phyloP scores from a whole-genome alignment of 2,113 vertebrate genomes.

The Quiscalus mexicanus region DNA sequence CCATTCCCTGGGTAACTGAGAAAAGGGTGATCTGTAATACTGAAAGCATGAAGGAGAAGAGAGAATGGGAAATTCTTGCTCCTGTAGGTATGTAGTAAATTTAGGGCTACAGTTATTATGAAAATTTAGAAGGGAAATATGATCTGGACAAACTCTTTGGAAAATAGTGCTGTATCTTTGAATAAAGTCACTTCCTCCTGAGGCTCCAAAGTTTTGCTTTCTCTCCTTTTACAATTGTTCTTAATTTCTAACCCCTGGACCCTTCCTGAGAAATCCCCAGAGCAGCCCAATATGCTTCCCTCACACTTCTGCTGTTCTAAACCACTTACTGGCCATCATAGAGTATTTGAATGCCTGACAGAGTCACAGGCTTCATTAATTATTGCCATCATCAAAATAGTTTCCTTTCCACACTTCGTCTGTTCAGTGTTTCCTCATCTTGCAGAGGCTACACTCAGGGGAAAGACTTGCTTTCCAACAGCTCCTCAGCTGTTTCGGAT shows the following conservation, averaged over 20 bases:
- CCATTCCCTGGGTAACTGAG: neutral
- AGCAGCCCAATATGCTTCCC: neutral
- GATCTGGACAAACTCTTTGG: neutral
- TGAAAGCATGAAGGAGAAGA: neutral
- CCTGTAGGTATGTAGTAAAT: neutral
- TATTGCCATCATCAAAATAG: constrained; percentile 38
- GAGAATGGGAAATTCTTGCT: neutral
- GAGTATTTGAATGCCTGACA: neutral
- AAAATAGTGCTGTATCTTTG: neutral
- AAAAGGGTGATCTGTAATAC: neutral
- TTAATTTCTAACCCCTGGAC: neutral
- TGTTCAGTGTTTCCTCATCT: neutral
- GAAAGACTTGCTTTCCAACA: neutral
- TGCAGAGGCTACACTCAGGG: neutral
- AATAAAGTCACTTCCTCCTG: neutral
- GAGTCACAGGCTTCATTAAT: neutral
- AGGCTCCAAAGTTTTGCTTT: neutral
- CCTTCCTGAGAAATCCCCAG: neutral
- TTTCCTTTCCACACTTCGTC: neutral
- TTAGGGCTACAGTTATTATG: neutral
- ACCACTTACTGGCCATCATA: neutral
- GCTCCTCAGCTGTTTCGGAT: neutral
- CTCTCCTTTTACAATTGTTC: neutral
- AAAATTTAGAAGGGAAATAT: neutral
- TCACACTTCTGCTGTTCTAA: neutral